These are phyloP conservation scores for Rhyacichthys aspro DNA, from an alignment of 2,797 vertebrate genomes.

Conservation along the genomic window DNA sequence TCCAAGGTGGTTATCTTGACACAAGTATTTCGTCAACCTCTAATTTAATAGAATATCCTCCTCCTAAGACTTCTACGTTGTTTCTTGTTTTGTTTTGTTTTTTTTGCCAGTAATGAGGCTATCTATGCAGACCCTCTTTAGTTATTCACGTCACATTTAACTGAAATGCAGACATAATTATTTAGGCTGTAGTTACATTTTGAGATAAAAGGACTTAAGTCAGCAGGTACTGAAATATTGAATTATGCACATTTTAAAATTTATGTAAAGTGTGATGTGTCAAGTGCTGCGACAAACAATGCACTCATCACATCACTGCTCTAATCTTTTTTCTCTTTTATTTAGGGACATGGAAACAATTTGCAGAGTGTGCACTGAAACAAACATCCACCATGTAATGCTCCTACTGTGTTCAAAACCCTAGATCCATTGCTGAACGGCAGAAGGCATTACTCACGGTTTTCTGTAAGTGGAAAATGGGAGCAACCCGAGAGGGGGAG, in stretches of 20 bases:
- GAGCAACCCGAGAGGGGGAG: conserved; percentile 77
- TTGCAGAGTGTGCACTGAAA: conserved; percentile 48
- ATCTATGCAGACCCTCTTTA: conserved; percentile 39
- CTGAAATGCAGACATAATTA: conserved; percentile 64
- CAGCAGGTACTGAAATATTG: conserved; percentile 36
- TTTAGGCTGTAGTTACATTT: conserved; percentile 62
- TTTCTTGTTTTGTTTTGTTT: conserved; percentile 46
- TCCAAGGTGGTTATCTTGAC: conserved; percentile 36
- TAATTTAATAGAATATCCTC: conserved; percentile 46
- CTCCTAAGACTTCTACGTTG: conserved; percentile 21
- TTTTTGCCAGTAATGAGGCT: conserved; percentile 34
- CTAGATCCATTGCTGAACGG: conserved; percentile 61
- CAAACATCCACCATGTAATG: conserved; percentile 55
- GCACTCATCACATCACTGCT: background rate
- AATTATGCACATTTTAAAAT: conserved; percentile 12
- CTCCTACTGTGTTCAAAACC: conserved; percentile 42
- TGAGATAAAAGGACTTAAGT: conserved; percentile 64
- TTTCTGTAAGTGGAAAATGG: conserved; percentile 82
- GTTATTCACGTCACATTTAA: conserved; percentile 62
- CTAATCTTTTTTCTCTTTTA: conserved; percentile 32
- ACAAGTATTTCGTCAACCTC: conserved; percentile 44
- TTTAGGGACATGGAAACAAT: conserved; percentile 62
- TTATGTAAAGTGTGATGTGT: background rate
- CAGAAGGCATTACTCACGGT: conserved; percentile 78
- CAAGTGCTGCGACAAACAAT: too few relatives aligned